A percentile compares a stretch with the other conserved stretches of the same genome.
Conservation (phyloP, 64 coral and sea anemone species). For the Montipora foliosa region DNA sequence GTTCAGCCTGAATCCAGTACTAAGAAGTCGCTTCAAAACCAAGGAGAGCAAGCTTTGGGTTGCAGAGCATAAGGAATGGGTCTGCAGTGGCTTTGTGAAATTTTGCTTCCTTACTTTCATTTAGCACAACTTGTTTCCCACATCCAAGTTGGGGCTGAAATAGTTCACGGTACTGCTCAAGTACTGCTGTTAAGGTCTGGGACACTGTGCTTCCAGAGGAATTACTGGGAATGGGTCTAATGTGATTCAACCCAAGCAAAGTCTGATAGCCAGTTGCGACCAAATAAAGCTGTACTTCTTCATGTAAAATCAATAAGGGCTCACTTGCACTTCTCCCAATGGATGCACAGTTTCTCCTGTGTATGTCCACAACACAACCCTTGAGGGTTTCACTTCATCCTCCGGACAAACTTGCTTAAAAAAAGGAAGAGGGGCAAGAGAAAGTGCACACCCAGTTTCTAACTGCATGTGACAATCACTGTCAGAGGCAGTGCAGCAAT, state of each 20-base stretch:
- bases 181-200: neutral
- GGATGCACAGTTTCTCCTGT: constrained; percentile 57
- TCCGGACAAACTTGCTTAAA: constrained; percentile 53
- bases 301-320: constrained; percentile 45
- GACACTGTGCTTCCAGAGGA: neutral
- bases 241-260: constrained; percentile 50
- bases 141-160: constrained; percentile 11
- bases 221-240: neutral
- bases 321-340: constrained; percentile 10
- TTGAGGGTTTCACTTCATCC: constrained; percentile 35
- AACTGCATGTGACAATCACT: constrained; percentile 63
- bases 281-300: constrained; percentile 13
- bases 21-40: constrained; percentile 57
- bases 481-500: constrained; percentile 41
- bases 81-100: constrained; percentile 42
- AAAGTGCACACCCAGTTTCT: constrained; percentile 76
- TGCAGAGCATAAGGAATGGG: constrained; percentile 30
- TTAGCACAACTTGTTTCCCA: neutral
- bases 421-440: constrained; percentile 24
- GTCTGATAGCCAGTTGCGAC: neutral
- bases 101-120: constrained; percentile 21
- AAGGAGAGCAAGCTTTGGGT: constrained; percentile 35
- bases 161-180: constrained; percentile 24
- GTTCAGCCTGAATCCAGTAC: no score
- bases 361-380: constrained; percentile 44